A percentile compares a stretch with the other conserved stretches of the same genome.
phyloP scores from a whole-genome alignment of 2,797 vertebrate genomes.

The Propithecus deckenii region DNA sequence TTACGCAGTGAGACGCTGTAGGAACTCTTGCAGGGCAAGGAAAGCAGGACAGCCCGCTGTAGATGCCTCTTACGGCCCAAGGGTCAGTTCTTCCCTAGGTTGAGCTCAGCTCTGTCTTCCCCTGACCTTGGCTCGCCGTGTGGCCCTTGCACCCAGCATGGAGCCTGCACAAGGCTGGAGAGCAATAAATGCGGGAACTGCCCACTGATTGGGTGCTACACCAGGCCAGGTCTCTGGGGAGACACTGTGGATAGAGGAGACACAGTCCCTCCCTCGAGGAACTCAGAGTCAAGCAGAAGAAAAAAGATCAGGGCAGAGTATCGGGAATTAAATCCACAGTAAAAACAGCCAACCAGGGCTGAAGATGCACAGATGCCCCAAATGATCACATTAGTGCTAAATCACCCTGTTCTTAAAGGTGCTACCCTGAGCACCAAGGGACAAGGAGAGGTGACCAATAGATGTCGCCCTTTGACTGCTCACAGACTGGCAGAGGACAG shows the following conservation, averaged over 20 bases:
- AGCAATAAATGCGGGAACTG: neutral
- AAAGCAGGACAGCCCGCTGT: neutral
- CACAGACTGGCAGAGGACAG: neutral
- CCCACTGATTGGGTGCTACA: neutral
- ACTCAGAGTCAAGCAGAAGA: neutral
- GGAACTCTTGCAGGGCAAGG: neutral
- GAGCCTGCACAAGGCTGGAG: neutral
- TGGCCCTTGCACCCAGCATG: neutral
- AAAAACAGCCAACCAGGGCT: neutral
- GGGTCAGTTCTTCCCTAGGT: neutral
- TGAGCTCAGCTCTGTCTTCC: neutral
- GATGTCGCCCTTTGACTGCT: neutral
- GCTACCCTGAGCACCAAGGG: neutral
- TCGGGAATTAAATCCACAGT: neutral
- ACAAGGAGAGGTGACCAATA: neutral
- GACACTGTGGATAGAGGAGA: rapidly evolving
- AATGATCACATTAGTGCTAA: neutral
- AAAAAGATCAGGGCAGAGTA: neutral
- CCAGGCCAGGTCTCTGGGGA: too few species aligned
- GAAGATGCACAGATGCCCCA: neutral
- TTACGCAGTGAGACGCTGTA: neutral
- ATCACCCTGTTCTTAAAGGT: neutral
- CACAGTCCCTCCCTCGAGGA: neutral
- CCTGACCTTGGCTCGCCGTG: neutral
- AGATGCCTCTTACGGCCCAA: too few species aligned